Conservation (phyloP, 2,113 vertebrate species). For the Alaudala cheleensis region DNA sequence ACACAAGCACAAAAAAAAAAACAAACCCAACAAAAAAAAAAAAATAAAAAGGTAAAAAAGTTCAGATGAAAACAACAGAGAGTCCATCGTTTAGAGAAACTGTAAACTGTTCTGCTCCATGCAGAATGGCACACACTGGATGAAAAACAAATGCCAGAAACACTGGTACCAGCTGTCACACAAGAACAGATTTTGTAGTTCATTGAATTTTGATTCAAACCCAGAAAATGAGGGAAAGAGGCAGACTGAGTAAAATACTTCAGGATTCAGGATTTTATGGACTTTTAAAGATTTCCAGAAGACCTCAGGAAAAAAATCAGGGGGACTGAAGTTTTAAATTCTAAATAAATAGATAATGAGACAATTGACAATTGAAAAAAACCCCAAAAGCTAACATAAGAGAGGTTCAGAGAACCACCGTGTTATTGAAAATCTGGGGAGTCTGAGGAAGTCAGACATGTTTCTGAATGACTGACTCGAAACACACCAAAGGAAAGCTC, state of each 20-base stretch:
- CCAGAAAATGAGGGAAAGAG: not conserved
- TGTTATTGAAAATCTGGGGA: not conserved
- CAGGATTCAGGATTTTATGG: not conserved
- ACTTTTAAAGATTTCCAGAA: not conserved
- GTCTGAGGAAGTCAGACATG: not conserved
- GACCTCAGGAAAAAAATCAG: not conserved
- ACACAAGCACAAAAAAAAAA: not conserved
- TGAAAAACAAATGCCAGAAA: conserved; percentile 14
- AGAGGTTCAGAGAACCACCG: not conserved
- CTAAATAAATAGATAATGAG: not conserved
- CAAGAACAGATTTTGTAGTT: not conserved
- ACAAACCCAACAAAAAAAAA: no score
- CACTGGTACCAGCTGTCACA: not conserved
- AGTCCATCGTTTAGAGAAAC: not conserved
- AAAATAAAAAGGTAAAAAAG: not conserved
- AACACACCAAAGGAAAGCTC: not conserved
- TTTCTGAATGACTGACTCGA: not conserved
- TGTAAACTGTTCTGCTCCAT: not conserved
- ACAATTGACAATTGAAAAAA: not conserved
- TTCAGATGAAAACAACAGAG: not conserved
- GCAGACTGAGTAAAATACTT: not conserved
- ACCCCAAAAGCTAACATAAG: not conserved
- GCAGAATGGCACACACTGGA: not conserved
- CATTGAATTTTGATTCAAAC: not conserved
- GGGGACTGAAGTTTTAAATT: not conserved